Conservation (phyloP, 2,888 invertebrate genomes). For the Chesias legatella region DNA sequence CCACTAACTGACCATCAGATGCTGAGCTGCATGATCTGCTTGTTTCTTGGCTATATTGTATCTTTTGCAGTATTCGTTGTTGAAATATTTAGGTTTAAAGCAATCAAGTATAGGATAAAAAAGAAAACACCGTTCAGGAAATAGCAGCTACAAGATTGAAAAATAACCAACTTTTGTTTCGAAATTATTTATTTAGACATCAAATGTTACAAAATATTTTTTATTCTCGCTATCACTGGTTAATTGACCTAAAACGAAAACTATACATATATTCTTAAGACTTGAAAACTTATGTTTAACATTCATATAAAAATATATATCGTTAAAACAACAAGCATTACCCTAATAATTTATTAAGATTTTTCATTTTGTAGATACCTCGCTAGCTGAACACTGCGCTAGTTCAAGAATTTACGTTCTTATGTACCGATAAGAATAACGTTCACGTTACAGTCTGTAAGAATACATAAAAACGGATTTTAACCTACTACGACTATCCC, state of each 20-base stretch:
- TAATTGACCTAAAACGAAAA: conserved; percentile 43
- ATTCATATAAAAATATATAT: conserved; percentile 61
- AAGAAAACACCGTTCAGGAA: conserved; percentile 23
- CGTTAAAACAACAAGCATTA: too few species aligned
- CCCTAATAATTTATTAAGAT: too few species aligned
- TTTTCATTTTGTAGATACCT: not conserved
- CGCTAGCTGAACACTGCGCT: too few species aligned
- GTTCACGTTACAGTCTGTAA: too few species aligned
- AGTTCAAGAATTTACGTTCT: too few species aligned
- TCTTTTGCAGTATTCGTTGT: conserved; percentile 44
- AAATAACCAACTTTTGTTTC: conserved; percentile 17
- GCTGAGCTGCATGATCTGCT: conserved; percentile 50
- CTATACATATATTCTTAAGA: not conserved
- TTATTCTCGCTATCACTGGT: conserved; percentile 25
- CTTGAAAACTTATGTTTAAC: conserved; percentile 26
- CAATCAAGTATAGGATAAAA: conserved; percentile 27
- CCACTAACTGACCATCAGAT: conserved; percentile 50
- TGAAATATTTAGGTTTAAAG: conserved; percentile 41
- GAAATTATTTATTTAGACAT: conserved; percentile 32
- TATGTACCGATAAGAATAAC: too few species aligned
- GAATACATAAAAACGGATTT: too few species aligned
- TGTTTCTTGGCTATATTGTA: conserved; percentile 44
- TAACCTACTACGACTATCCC: too few species aligned
- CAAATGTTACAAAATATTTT: conserved; percentile 39
- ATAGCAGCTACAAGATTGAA: conserved; percentile 11